A percentile compares a stretch with the other conserved stretches of the same genome.
Evolutionary conservation across 2,797 vertebrate genomes (phyloP).

Genomic region (Rhadinocentrus ornatus): DNA sequence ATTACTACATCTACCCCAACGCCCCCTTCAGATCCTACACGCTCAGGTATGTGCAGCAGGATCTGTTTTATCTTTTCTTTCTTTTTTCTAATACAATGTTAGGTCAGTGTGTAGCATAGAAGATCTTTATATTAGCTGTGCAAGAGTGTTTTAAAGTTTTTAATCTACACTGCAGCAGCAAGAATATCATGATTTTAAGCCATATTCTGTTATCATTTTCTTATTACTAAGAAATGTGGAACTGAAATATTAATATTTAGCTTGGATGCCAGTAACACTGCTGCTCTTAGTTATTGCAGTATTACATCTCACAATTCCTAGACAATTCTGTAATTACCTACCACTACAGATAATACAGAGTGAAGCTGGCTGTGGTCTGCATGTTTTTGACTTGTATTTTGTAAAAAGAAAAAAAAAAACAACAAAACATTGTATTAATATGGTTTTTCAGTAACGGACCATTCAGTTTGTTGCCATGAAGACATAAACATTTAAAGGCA

Average conservation of each 20-base stretch:
- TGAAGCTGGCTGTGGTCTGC: no score
- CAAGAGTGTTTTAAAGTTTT: not conserved
- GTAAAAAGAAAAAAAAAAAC: no score
- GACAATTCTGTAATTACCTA: not conserved
- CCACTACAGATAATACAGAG: no score
- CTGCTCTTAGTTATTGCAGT: not conserved
- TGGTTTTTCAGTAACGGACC: no score
- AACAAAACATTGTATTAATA: no score
- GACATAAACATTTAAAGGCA: not conserved
- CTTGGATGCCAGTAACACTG: not conserved
- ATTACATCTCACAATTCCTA: not conserved
- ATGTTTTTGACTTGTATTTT: not conserved
- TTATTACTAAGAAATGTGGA: not conserved
- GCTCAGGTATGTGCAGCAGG: conserved; percentile 80
- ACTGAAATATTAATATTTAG: not conserved
- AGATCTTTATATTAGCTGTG: not conserved
- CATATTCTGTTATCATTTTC: not conserved
- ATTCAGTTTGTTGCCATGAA: not conserved
- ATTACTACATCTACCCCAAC: conserved; percentile 91
- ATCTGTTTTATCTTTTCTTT: not conserved
- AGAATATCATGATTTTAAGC: not conserved
- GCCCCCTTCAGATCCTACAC: conserved; percentile 86
- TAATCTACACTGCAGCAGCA: not conserved
- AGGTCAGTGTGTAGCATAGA: not conserved
- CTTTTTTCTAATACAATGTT: not conserved